These are phyloP conservation scores for Coturnix japonica DNA, from an alignment of 2,113 vertebrate genomes.

Conservation along the genomic window DNA sequence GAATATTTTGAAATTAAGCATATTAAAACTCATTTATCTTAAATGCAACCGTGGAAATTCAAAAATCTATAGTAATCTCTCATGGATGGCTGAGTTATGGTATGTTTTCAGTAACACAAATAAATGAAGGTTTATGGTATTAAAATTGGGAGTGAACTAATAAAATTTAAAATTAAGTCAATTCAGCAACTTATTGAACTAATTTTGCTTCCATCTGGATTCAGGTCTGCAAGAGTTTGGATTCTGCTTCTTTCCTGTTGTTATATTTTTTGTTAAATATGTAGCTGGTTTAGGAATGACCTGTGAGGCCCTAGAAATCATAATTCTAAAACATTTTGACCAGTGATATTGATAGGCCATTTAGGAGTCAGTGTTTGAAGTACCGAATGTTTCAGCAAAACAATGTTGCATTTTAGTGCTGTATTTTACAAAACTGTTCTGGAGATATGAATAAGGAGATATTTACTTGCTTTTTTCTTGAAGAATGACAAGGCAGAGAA, in stretches of 20 bases:
- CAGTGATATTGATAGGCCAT: not conserved
- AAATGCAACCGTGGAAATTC: constrained; percentile 38
- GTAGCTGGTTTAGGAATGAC: not conserved
- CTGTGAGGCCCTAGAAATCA: not conserved
- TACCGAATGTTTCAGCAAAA: not conserved
- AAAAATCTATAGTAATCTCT: constrained; percentile 64
- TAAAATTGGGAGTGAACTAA: constrained; percentile 20
- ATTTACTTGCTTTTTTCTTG: not conserved
- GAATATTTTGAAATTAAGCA: constrained; percentile 61
- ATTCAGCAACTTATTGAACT: constrained; percentile 2
- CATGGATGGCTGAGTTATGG: constrained; percentile 32
- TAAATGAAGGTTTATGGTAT: constrained; percentile 24
- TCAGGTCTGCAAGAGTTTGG: not conserved
- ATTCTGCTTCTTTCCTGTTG: not conserved
- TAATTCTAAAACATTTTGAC: not conserved
- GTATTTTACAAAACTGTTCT: not conserved
- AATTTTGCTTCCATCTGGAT: not conserved
- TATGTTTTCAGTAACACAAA: constrained; percentile 31
- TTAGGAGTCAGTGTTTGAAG: not conserved
- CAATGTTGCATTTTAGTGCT: not conserved
- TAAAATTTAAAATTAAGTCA: constrained; percentile 33
- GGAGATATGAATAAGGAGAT: not conserved
- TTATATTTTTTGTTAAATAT: not conserved
- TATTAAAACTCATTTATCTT: constrained; percentile 68
- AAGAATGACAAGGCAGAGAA: not conserved